Evolutionary conservation across 2,113 vertebrate genomes (phyloP).

Genomic region (Zosterops hypoxanthus): DNA sequence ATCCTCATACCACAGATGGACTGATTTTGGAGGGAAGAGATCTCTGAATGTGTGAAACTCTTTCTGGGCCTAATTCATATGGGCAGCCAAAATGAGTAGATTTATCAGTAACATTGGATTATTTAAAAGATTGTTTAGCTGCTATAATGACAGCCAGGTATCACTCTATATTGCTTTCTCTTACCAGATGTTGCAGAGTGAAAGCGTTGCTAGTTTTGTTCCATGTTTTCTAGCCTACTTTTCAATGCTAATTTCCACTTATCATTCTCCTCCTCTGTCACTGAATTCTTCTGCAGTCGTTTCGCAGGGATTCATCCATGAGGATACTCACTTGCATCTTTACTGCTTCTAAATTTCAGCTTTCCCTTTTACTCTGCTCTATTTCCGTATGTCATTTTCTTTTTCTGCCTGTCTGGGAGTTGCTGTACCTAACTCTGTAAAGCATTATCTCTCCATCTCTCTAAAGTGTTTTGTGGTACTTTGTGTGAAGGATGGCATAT

Average conservation of each 20-base stretch:
- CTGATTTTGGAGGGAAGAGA: neutral
- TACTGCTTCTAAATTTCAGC: conserved; percentile 65
- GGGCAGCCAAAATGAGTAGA: neutral
- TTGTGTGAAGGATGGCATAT: conserved; percentile 71
- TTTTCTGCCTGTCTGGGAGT: conserved; percentile 69
- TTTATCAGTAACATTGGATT: neutral
- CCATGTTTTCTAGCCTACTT: neutral
- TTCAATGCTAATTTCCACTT: neutral
- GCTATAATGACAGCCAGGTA: neutral
- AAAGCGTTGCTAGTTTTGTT: neutral
- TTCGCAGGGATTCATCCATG: neutral
- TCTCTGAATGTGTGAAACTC: neutral
- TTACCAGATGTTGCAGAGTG: neutral
- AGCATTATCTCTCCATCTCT: conserved; percentile 71
- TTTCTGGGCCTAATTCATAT: neutral
- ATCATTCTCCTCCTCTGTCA: neutral
- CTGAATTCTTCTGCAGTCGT: conserved; percentile 20
- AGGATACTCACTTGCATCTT: conserved; percentile 59
- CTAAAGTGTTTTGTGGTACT: conserved; percentile 74
- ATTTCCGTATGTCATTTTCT: conserved; percentile 73
- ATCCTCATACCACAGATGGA: conserved; percentile 31
- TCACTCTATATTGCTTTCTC: neutral
- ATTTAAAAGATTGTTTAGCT: neutral
- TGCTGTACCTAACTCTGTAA: conserved; percentile 70
- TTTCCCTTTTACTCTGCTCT: conserved; percentile 48